Percentiles rank a stretch among this genome's conserved stretches.
Evolutionary conservation across 2,113 vertebrate genomes (phyloP).

Genomic region (Cyprinodon variegatus): DNA sequence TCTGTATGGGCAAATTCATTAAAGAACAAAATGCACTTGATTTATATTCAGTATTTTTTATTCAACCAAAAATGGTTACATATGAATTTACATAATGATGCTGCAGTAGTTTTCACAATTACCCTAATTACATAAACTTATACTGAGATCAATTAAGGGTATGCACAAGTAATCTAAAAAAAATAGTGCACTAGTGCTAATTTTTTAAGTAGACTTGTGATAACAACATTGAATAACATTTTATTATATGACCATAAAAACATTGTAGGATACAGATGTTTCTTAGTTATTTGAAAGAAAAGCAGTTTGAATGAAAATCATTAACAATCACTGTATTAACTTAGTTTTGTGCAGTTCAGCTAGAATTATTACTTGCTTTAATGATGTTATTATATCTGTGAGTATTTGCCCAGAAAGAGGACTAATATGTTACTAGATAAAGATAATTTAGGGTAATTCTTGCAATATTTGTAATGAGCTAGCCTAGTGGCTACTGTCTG

Average conservation of each 20-base stretch:
- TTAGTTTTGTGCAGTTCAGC: not conserved
- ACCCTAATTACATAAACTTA: not conserved
- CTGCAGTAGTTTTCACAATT: not conserved
- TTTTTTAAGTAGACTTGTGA: not conserved
- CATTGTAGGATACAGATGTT: not conserved
- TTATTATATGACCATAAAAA: not conserved
- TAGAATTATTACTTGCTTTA: not conserved
- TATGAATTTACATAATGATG: not conserved
- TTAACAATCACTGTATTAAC: not conserved
- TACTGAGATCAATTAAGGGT: not conserved
- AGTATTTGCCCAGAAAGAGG: not conserved
- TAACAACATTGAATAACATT: not conserved
- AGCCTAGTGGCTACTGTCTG: slow-evolving; percentile 2
- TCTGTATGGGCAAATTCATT: not conserved
- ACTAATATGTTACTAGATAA: not conserved
- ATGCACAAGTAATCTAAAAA: not conserved
- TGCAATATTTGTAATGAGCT: not conserved
- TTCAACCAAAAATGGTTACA: not conserved
- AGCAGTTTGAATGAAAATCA: not conserved
- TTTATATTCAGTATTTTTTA: not conserved
- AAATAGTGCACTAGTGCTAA: not conserved
- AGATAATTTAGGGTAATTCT: not conserved
- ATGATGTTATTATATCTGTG: not conserved
- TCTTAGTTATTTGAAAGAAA: not conserved
- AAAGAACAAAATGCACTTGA: not conserved